Base-by-base conservation (phyloP, 2,888 invertebrate species). In the Apamea crenata region DNA sequence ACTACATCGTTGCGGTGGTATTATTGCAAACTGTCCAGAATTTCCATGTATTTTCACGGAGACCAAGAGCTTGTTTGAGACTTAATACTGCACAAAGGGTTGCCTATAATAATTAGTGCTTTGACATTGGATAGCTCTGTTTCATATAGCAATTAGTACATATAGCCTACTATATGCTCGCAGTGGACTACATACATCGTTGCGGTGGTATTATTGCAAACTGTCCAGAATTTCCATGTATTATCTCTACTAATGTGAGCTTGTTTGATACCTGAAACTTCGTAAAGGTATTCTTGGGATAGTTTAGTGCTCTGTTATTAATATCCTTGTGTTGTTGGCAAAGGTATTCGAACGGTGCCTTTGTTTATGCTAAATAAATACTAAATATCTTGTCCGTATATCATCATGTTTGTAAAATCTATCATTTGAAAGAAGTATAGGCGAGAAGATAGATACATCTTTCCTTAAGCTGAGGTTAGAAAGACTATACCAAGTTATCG, bases 111-210 rank as follows among this genome's bases (percentile, higher is more conserved):
- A 79, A 74, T 80, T 73, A 77, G 50, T 77, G 47, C 47, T 73
- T 77, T 77, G 80, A 66, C 75, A 80, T 80, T 59, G 47, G 74
- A 82, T 68, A 79, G 14, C 68, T 29, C 40, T 77, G 65, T 82
- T 50, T 50, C 18, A 44, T 29, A 40, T 21, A 82, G 53, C 61
- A 77, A 78, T 78, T 81, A 81, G n/a, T 67, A 56, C 47, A 18
- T 67, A 56, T 53, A 65, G 10, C 32, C 53, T 68, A 50, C n/a
- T 32, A 63, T 50, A 63, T 72, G 44, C 7, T 18, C 29, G 25
- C 61, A 74, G 59, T 80, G 53, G 80, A 74, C 36, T n/a, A n/a
- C n/a, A n/a, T 80, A 74, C 7, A 16, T 74, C 36, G 74, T 47
- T 69, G 25, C 53, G 44, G 16, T 47, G 44, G 2, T 80, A 68